Evolutionary conservation across 2,797 vertebrate genomes (phyloP), one percentile per base, ranked within the genome.

Genomic region (Crenuchus spilurus): DNA sequence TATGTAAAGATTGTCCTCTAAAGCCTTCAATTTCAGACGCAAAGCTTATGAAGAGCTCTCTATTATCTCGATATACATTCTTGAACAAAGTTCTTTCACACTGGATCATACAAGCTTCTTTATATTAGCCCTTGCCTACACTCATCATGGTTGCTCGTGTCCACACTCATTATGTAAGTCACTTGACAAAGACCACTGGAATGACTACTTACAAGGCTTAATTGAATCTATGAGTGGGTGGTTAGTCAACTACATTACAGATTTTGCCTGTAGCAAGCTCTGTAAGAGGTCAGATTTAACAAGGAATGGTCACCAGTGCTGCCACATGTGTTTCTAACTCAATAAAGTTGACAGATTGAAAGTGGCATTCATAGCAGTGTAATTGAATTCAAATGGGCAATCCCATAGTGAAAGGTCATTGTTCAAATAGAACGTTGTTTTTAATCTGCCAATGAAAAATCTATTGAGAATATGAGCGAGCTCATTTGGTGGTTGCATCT

Each of bases 131-230:
- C 14, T n/a, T 18, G 30, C n/a, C 54, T 28, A 1, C 16, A 16
- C 26, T 31, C 52, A 31, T 55, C 52, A 3, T 2, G 39, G 48
- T 42, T 48, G 37, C 14, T 48, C 26, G 52, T 46, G 55, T 75
- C 72, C 55, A 54, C 72, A 75, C 41, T 76, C 65, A 65, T 79
- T 82, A 82, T 74, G 55, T 28, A 39, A 76, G 77, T 80, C 81
- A 65, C 62, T 83, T 73, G 48, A 31, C 33, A 16, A 11, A 52
- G 55, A 57, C 68, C 20, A 18, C 51, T 18, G 39, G 70, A 75
- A 18, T 1, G 20, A 70, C 61, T 71, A 33, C 64, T 46, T 55
- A 41, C 28, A 46, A 44, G 68, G 49, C 61, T 46, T 80, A 78
- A 80, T 78, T 80, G 77, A 78, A 77, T 72, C 55, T 14, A 39